Evolutionary conservation across 2,888 invertebrate species (phyloP), one percentile per base, ranked within the genome.

Genomic region (Mesorhabditis belari): DNA sequence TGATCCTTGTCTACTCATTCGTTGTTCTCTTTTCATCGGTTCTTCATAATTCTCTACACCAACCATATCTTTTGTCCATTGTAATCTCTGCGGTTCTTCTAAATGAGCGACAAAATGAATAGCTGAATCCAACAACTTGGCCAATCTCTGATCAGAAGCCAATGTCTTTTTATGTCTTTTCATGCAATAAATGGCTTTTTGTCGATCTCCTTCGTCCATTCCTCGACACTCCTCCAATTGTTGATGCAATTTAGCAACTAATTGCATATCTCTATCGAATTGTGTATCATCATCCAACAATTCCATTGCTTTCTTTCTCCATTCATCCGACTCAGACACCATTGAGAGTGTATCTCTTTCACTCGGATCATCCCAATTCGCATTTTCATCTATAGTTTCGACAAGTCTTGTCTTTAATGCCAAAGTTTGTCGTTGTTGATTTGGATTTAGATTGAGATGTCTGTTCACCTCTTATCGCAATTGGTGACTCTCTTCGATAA

Each of bases 171-270:
- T 75, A 60, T 76, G 75, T 49, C 70, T 58, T 44, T 74, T 70
- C 27, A 76, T 76, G 50, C 67, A 66, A 55, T 73, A 70, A 12
- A 71, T 73, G 4, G 69, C 71, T 21, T 65, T 53, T 6, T 64
- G 58, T 3, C 72, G 51, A 44, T 69, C 71, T 21, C 62, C 70
- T 51, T 72, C 71, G 57, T 75, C 74, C 63, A 67, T 64, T 50
- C 67, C 68, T 5, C 65, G 49, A 53, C 0, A 70, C 55, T 25
- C 65, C 61, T 66, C 63, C 12, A 70, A 50, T 56, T 67, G 27
- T 27, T 64, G 67, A 51, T 67, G 64, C 52, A 70, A 56, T 25
- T 67, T 66, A 3, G 70, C 66, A 6, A 70, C 70, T 50, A 70
- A 66, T 58, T 61, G 65, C 55, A 70, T 58, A 57, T 70, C 70